A percentile compares a stretch with the other conserved stretches of the same genome.
Evolutionary conservation across 2,113 vertebrate genomes (phyloP).

Genomic region (Saccopteryx leptura): DNA sequence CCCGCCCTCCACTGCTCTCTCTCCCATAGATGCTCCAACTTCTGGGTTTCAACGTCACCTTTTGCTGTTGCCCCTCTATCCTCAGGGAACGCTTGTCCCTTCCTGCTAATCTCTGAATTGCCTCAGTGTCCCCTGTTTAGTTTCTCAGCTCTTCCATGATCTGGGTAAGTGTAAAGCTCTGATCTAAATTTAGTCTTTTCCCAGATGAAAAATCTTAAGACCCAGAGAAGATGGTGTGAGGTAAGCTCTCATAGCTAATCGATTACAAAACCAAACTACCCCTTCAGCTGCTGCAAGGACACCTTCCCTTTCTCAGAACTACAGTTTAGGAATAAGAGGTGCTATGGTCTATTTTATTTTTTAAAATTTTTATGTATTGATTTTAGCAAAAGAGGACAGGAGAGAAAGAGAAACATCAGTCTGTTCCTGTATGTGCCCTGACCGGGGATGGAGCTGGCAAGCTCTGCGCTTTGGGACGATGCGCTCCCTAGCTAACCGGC

Average conservation of each 20-base stretch:
- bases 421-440: too few relatives aligned
- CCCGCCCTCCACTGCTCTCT: too few relatives aligned
- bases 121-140: neutral
- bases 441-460: too few relatives aligned
- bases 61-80: neutral
- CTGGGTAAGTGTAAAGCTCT: neutral
- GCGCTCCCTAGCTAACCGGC: too few relatives aligned
- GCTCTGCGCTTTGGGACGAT: too few relatives aligned
- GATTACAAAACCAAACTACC: neutral
- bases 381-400: too few relatives aligned
- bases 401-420: too few relatives aligned
- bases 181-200: neutral
- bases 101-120: neutral
- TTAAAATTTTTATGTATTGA: too few relatives aligned
- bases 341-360: too few relatives aligned
- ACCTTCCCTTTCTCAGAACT: neutral
- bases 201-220: conserved; percentile 27
- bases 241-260: neutral
- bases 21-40: too few relatives aligned
- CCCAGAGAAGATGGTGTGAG: neutral
- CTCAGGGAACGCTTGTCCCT: neutral
- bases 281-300: neutral
- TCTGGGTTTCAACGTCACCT: neutral
- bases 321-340: neutral
- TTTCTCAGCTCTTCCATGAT: neutral